Evolutionary conservation across 37 sponge, comb jelly and placozoan genomes (phyloP).

Genomic region (Spongilla lacustris): DNA sequence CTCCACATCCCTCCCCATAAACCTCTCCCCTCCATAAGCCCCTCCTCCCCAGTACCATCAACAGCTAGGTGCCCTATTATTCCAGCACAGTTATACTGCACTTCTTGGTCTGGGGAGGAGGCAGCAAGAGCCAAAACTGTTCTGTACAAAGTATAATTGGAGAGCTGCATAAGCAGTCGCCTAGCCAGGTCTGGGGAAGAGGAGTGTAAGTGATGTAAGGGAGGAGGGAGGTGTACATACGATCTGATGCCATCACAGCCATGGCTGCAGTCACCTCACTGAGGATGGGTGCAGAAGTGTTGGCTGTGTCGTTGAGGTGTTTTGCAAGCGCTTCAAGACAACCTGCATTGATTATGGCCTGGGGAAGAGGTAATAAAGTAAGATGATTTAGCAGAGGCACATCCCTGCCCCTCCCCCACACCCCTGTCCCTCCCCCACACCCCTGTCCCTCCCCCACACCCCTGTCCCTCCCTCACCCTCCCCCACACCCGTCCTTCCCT

Average conservation of each 20-base stretch:
- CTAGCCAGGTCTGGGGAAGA: conserved; percentile 30
- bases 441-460: background rate
- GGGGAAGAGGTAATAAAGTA: background rate
- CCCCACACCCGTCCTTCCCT: background rate
- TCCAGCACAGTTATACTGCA: conserved; percentile 81
- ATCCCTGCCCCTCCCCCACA: conserved; percentile 18
- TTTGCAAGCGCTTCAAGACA: conserved; percentile 50
- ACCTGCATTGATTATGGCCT: conserved; percentile 72
- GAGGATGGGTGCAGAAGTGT: conserved; percentile 44
- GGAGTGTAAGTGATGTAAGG: background rate
- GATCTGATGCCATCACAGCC: conserved; percentile 63
- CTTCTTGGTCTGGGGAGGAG: conserved; percentile 58
- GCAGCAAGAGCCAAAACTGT: conserved; percentile 28
- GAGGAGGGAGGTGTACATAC: conserved; percentile 22
- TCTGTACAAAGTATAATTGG: conserved; percentile 51
- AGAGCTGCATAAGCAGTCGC: conserved; percentile 44
- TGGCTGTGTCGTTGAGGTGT: conserved; percentile 22
- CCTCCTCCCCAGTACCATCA: conserved; percentile 36
- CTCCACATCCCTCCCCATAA: background rate
- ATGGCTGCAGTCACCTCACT: conserved; percentile 69
- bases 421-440: background rate
- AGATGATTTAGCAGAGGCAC: background rate
- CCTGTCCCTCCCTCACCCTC: background rate
- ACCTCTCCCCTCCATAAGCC: background rate
- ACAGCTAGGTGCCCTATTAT: conserved; percentile 73